Evolutionary conservation across 2,888 invertebrate genomes (phyloP).

Genomic region (Mycalesis mineus): DNA sequence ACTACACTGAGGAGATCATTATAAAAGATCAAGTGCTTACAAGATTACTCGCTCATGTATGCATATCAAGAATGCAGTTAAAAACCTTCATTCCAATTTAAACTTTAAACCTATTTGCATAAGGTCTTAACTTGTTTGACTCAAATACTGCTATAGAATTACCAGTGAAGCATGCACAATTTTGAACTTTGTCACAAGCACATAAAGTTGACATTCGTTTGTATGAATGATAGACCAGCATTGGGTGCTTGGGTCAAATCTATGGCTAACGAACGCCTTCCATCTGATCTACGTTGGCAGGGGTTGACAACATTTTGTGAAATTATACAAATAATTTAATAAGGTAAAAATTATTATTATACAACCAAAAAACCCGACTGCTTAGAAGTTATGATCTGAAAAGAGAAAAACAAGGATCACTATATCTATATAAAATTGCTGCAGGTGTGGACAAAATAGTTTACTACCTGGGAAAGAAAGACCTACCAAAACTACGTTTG

Average conservation of each 20-base stretch:
- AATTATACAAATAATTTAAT: too few relatives aligned
- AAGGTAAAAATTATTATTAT: too few relatives aligned
- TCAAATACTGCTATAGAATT: conserved; percentile 6
- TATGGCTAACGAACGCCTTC: conserved; percentile 33
- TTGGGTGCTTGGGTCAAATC: conserved; percentile 27
- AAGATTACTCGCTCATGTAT: background rate
- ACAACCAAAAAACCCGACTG: too few relatives aligned
- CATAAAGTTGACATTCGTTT: conserved; percentile 1
- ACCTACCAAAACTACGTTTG: too few relatives aligned
- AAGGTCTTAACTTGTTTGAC: background rate
- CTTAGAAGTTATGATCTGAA: too few relatives aligned
- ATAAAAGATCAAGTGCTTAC: background rate
- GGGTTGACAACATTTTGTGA: conserved; percentile 12
- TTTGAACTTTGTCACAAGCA: background rate
- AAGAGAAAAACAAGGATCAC: too few relatives aligned
- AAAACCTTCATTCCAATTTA: background rate
- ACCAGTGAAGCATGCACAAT: conserved; percentile 1
- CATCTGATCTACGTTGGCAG: conserved; percentile 33
- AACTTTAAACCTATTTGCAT: background rate
- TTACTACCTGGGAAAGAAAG: too few relatives aligned
- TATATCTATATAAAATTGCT: too few relatives aligned
- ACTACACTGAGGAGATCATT: too few relatives aligned
- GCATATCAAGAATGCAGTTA: conserved; percentile 8
- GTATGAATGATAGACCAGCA: background rate
- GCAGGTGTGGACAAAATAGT: too few relatives aligned